These are phyloP conservation scores for Drosophila rubida DNA, from an alignment of 2,888 invertebrate species.

Conservation along the genomic window DNA sequence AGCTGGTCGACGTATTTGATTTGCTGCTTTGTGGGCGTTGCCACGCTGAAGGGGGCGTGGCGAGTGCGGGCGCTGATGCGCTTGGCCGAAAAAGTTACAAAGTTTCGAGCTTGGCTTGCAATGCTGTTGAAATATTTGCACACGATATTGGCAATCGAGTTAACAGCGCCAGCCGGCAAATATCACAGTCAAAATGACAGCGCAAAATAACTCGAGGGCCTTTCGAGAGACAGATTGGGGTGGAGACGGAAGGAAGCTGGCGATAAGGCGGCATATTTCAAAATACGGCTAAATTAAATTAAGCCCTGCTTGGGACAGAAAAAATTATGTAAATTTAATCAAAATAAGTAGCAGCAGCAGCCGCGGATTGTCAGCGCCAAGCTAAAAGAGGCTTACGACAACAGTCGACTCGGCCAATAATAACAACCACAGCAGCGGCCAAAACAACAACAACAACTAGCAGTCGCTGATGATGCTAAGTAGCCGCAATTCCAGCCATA, in stretches of 20 bases:
- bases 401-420: conserved; percentile 59
- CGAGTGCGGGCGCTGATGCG: conserved; percentile 54
- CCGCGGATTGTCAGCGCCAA: conserved; percentile 69
- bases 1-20: conserved; percentile 39
- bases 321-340: conserved; percentile 78
- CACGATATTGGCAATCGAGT: conserved; percentile 76
- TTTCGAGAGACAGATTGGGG: too few relatives aligned
- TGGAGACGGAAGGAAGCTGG: too few relatives aligned
- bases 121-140: conserved; percentile 72
- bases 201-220: not conserved
- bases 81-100: conserved; percentile 58
- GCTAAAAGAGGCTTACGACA: conserved; percentile 74
- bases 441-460: conserved; percentile 6
- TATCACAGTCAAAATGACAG: conserved; percentile 45
- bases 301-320: conserved; percentile 27
- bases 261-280: conserved; percentile 49
- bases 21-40: conserved; percentile 31
- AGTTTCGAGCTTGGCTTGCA: conserved; percentile 57
- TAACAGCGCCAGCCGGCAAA: conserved; percentile 65
- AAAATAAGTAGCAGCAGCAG: conserved; percentile 72
- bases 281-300: conserved; percentile 59
- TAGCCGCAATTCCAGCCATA: conserved; percentile 74
- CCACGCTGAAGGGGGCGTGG: conserved; percentile 17
- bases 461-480: conserved; percentile 64
- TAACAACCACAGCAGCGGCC: conserved; percentile 35